Base-by-base conservation (phyloP, 2,797 vertebrate species). In the Loriculus beryllinus region DNA sequence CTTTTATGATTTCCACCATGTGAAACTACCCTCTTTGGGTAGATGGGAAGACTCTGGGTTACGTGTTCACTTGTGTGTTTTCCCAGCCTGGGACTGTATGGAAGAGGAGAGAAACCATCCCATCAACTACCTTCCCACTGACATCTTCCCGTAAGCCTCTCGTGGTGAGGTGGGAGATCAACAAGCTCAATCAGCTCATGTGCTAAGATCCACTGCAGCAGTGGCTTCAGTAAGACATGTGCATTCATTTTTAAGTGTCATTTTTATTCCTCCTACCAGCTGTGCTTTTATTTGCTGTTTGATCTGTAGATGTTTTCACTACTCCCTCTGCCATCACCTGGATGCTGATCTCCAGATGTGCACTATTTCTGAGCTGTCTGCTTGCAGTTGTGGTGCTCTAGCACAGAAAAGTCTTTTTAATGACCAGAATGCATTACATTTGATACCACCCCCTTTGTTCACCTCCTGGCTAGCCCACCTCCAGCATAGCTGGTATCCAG, bases 281-380 rank as follows among this genome's bases (percentile, higher is more conserved):
- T 77, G 43, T 74, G 79, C 29, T 89, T 93, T 85, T 85, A 68
- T 80, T 94, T 93, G 80, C 57, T 10, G 2, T 77, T 74, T 39
- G 10, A 79, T 79, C 35, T 85, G 51, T 33, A 70, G 31, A 31
- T 10, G 9, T 42, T 48, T 40, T 84, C 57, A 7, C 37, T 69
- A 21, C 20, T 65, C 17, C 47, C 12, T 74, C 18, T 0, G 0
- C 22, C 5, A 1, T 63, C 25, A 65, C 43, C 63, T 64, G 52
- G 71, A 21, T 52, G 76, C 37, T 39, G n/a, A n/a, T 21, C 69
- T 86, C 57, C 72, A 57, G 69, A 26, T 0, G 0, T 31, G 64
- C 0, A 2, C 35, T 4, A 0, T 45, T 89, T 77, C 52, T 1
- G 0, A 85, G 19, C 28, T 9, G 2, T 26, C 31, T 39, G 48